Evolutionary conservation across 2,888 invertebrate genomes (phyloP), one percentile per base, ranked within the genome.

Genomic region (Drosophila aldrichi): DNA sequence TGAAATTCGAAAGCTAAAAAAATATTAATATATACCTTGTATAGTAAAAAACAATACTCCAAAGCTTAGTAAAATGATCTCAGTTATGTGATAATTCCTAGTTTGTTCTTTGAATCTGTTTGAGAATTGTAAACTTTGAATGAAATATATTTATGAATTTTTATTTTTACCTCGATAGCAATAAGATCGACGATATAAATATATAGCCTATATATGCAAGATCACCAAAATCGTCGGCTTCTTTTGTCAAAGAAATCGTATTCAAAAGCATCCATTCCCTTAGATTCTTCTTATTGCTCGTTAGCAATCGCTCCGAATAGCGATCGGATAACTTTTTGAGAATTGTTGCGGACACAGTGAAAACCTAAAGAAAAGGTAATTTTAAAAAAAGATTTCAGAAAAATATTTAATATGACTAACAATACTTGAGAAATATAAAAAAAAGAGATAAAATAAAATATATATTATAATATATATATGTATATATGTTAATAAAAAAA

Each of bases 191-290:
- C 2, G 87, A 63, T 16, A 83, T 70, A 54, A 88, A 86, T 7
- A 69, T 78, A n/a, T 69, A 83, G n/a, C 82, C 82, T 20, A 83
- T 55, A 2, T 81, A 83, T 8, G 78, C 73, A 0, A 83, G 43
- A 0, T 68, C 70, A 12, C 69, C 74, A 29, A 88, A 88, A 22
- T 83, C 89, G 22, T 83, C 89, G 14, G 72, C 62, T 61, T 88
- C 87, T 16, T 81, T 81, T 6, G 84, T 60, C 43, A 81, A 61
- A 2, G 87, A 81, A 59, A 83, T 74, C 7, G 51, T 73, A 55
- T 88, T 83, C 1, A 88, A 25, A 12, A 83, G 87, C 9, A 49
- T 72, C 82, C 82, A 83, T 66, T 83, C 82, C 29, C 69, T 65
- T 7, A 83, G 70, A 20, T 55, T 52, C 34, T 83, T 83, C 34